Percentiles rank a stretch among this genome's conserved stretches.
These are phyloP conservation scores for Melikaiella ostensackeni DNA, from an alignment of 2,888 invertebrate genomes.

Conservation along the genomic window DNA sequence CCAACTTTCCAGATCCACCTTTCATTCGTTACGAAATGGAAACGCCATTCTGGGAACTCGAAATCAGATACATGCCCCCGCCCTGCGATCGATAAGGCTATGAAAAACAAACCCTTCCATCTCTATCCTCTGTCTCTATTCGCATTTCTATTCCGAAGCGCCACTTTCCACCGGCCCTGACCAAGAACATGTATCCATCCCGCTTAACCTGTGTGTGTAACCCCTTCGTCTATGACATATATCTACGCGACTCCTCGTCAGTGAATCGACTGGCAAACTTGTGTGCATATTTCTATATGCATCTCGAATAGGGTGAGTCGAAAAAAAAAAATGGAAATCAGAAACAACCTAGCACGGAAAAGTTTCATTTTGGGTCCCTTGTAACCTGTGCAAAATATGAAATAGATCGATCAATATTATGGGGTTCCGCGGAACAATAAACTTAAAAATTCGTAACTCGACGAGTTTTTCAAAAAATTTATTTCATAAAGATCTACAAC, in stretches of 20 bases:
- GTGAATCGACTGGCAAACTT: background rate
- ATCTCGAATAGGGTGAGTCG: background rate
- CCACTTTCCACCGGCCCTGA: background rate
- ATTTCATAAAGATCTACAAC: too few relatives aligned
- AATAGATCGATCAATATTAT: too few relatives aligned
- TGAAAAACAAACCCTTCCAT: conserved; percentile 9
- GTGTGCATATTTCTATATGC: background rate
- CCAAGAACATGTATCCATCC: background rate
- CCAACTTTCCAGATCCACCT: conserved; percentile 8
- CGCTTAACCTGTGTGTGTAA: background rate
- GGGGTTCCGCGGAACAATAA: too few relatives aligned
- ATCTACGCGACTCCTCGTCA: background rate
- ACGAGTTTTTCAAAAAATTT: too few relatives aligned
- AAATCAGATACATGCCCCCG: background rate
- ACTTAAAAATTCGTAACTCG: too few relatives aligned
- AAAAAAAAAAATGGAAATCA: too few relatives aligned
- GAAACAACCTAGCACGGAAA: too few relatives aligned
- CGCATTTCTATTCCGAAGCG: background rate
- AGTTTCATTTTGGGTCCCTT: too few relatives aligned
- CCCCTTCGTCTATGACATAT: conserved; percentile 4
- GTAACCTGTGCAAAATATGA: too few relatives aligned
- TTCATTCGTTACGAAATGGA: conserved; percentile 5
- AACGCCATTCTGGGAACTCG: background rate
- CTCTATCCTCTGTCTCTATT: background rate
- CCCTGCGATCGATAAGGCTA: conserved; percentile 13